Evolutionary conservation across 2,888 invertebrate species (phyloP), one percentile per base, ranked within the genome.

Genomic region (Lycocerus yunnanus): DNA sequence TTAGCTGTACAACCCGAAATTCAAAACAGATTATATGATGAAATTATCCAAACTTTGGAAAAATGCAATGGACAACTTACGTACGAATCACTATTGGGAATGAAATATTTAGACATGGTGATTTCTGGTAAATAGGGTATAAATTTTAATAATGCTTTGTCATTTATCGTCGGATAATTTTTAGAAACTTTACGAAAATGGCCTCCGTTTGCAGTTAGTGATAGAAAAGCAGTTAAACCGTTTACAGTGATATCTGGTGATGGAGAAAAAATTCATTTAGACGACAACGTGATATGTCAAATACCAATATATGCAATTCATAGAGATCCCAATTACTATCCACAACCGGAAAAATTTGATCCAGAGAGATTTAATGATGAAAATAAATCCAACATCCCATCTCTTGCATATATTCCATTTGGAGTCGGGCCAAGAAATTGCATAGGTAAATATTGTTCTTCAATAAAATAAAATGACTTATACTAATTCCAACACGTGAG

Each of bases 371-470:
- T 85, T 74, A 90, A 86, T 1, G 89, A 90, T 0, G 89, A 90
- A 77, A 91, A 91, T 80, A 90, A 89, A 77, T 83, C 85, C 1
- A 86, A 87, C 11, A 88, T 89, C 2, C 79, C 85, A 11, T 87
- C 88, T 0, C 87, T 87, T 63, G 84, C 88, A 0, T 84, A 82
- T 66, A 10, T 84, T n/a, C 84, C 84, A 1, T 84, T 84, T 74
- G 84, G 84, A 6, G 10, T 91, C 0, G 92, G 92, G 2, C 91
- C 90, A 1, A 88, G 92, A 71, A 91, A 89, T 81, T 92, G 92
- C 61, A 63, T 63, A 63, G 61, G 61, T 63, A 15, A 60, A 24
- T 11, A 13, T 27, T 27, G 1, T 13, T 13, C 1, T 9, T n/a
- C n/a, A n/a, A n/a, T n/a, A n/a, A n/a, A n/a, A n/a, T n/a, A n/a